Evolutionary conservation across 2,888 invertebrate species (phyloP), one percentile per base, ranked within the genome.

Genomic region (Melangyna quadrimaculata): DNA sequence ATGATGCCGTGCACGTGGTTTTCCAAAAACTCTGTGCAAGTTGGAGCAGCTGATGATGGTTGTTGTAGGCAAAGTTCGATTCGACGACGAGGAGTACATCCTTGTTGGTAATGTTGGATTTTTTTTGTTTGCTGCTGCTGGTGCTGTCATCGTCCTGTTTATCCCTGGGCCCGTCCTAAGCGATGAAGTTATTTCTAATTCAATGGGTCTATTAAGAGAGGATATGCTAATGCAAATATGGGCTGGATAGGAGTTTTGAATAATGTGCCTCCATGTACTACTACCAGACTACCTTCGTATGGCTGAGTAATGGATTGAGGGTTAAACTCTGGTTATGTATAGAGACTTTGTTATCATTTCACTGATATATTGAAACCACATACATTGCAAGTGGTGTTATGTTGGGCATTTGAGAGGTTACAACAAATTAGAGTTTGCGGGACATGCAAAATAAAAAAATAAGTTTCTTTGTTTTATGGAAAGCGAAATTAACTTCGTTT

Each of bases 11-110:
- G 86, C 86, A 86, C 86, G 86, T 86, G 86, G 86, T 80, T 86
- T 77, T 72, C 27, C 55, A 35, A 35, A 65, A 57, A 57, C 8
- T 48, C 51, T 17, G 53, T 32, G n/a, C n/a, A 45, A 61, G 63
- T 78, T 51, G 24, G 84, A 84, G 72, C 86, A 81, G 86, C 81
- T 81, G 86, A 81, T 81, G 86, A 81, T 86, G 81, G 73, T 77
- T 80, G 86, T 45, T 14, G 22, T 61, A 69, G 55, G 77, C 55
- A 72, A 61, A 61, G 55, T 74, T 78, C 57, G 57, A 57, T 74
- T 73, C 63, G 48, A 51, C 2, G 24, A 51, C 2, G 10, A 22
- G n/a, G 22, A 45, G 45, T 43, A 48, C 35, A 67, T 51, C 63
- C 67, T 71, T 45, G 53, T 53, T 73, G 69, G 73, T 73, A 48